These are phyloP conservation scores for Eriocheir sinensis DNA, from an alignment of 1,140 invertebrate genomes.

Conservation along the genomic window DNA sequence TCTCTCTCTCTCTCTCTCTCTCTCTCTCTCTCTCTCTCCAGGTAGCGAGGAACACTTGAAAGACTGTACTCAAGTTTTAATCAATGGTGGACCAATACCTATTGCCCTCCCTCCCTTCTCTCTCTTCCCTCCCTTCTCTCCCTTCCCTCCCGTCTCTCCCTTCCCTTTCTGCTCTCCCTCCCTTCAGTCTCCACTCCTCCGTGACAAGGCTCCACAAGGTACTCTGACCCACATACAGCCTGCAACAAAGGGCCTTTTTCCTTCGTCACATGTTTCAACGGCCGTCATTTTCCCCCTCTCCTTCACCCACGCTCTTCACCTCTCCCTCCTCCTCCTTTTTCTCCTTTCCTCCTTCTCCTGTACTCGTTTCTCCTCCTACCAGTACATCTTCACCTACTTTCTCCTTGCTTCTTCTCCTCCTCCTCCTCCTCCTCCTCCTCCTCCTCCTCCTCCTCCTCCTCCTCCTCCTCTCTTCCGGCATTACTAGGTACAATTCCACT, in stretches of 20 bases:
- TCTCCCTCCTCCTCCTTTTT: background rate
- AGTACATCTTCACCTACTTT: background rate
- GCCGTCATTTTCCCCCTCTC: background rate
- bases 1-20: background rate
- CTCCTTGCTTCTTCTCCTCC: background rate
- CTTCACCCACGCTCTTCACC: background rate
- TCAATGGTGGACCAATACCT: background rate
- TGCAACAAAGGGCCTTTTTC: background rate
- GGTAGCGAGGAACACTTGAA: background rate
- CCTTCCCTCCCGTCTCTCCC: background rate
- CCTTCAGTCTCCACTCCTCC: background rate
- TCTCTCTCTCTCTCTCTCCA: background rate
- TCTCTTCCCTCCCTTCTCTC: background rate
- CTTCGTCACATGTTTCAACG: background rate
- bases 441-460: background rate
- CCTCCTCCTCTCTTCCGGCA: background rate
- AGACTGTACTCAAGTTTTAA: constrained; percentile 18
- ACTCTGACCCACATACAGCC: background rate
- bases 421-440: background rate
- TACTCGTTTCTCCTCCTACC: background rate
- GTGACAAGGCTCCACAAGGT: background rate
- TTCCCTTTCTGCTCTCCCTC: background rate
- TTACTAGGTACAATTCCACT: too few species aligned
- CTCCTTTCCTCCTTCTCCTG: background rate
- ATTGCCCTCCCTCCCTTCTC: background rate